Base-by-base conservation (phyloP, 53 echinoderm and acorn worm species). In the Apostichopus leukothele region DNA sequence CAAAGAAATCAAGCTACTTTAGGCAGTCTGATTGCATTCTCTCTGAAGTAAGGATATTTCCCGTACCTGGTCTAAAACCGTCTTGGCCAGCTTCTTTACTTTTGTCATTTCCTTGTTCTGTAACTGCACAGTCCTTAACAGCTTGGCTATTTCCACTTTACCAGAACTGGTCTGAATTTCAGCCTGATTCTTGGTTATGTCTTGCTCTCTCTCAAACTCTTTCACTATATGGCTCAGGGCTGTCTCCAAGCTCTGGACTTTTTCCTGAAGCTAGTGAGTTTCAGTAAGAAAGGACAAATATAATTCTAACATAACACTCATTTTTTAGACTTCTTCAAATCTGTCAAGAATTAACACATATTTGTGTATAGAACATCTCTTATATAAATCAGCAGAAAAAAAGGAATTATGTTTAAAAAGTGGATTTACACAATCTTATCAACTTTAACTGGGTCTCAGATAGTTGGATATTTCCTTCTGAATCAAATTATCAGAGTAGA, bases 51-150 rank as follows among this genome's bases (percentile, higher is more conserved):
- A 74, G 7, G 20, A 76, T 6, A 14, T 51, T 39, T 27, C 7
- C 2, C 77, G 9, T 76, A 99, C 99, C 96, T 99, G 99, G 89
- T 99, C 96, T 19, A 99, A 92, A 60, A 99, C 94, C 10, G 96
- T 86, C 90, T 99, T 99, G 61, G 99, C 99, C 53, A 99, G 83
- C 86, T 91, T 94, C 89, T 99, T 99, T 67, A 98, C 93, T 88
- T 98, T 98, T 78, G 93, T 94, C 98, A 98, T 98, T 89, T 98
- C 98, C 79, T 95, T 96, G 50, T 93, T 93, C 87, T 96, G 96
- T 83, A 98, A 74, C 53, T 98, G 94, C 53, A 98, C 91, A 9
- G 98, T 98, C 73, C 96, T 90, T 91, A 98, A 90, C 81, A 98
- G 93, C 78, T 98, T 98, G 76, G 96, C 92, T 50, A 98, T 94